Percentiles rank a stretch among this genome's conserved stretches.
Evolutionary conservation across 1,140 invertebrate genomes (phyloP).

Genomic region (Scaptomyza hsui): DNA sequence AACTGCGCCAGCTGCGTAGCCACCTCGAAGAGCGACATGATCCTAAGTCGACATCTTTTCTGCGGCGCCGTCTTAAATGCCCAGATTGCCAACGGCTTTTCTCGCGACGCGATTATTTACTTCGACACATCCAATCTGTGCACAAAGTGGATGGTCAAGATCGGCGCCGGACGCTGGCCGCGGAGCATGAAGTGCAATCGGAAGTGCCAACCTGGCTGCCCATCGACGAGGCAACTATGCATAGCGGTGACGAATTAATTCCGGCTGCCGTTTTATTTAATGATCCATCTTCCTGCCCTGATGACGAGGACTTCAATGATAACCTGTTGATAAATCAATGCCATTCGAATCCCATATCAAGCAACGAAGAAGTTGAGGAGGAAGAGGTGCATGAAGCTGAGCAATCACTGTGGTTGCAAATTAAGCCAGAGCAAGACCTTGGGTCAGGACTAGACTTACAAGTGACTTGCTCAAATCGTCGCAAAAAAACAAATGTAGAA

Average conservation of each 20-base stretch:
- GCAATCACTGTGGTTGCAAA: constrained; percentile 61
- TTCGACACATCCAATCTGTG: constrained; percentile 64
- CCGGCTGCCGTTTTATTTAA: constrained; percentile 61
- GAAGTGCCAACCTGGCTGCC: constrained; percentile 2
- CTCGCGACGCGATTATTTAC: constrained; percentile 65
- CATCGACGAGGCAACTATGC: constrained; percentile 47
- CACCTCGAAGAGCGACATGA: constrained; percentile 63
- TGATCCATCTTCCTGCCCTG: constrained; percentile 13
- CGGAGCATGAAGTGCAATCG: constrained; percentile 11
- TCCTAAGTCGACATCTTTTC: constrained; percentile 27
- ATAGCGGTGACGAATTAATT: constrained; percentile 53
- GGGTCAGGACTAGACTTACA: background rate
- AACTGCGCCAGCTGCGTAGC: constrained; percentile 57
- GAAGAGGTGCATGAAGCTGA: constrained; percentile 54
- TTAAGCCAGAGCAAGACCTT: constrained; percentile 60
- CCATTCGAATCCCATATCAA: constrained; percentile 76
- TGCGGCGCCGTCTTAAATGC: constrained; percentile 47
- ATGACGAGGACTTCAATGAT: constrained; percentile 30
- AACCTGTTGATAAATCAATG: constrained; percentile 32
- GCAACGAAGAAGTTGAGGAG: constrained; percentile 65
- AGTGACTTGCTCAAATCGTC: constrained; percentile 24
- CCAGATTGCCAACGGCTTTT: constrained; percentile 59
- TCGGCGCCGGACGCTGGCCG: constrained; percentile 15
- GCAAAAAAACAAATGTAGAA: constrained; percentile 25
- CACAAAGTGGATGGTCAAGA: constrained; percentile 41